These are phyloP conservation scores for Turdus rufiventris DNA, from an alignment of 2,113 vertebrate species.

Conservation along the genomic window DNA sequence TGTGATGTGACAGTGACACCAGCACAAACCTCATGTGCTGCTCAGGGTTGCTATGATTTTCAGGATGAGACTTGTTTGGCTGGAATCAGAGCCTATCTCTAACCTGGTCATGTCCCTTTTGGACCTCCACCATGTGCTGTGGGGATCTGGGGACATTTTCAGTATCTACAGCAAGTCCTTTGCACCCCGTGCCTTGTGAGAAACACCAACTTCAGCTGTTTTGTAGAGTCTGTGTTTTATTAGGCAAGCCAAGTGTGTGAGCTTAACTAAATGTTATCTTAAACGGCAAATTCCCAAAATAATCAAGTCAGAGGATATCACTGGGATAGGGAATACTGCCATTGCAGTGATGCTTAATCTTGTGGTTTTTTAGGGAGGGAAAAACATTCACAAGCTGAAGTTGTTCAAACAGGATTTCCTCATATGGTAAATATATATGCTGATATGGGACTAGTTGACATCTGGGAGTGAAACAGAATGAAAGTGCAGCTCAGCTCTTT, in stretches of 20 bases:
- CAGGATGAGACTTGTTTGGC: background rate
- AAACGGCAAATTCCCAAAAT: background rate
- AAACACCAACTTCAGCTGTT: background rate
- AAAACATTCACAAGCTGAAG: background rate
- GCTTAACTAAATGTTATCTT: background rate
- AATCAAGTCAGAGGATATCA: background rate
- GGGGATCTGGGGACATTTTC: background rate
- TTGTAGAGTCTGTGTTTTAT: background rate
- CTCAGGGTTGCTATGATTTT: background rate
- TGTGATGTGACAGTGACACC: background rate
- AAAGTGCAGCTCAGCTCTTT: constrained; percentile 16
- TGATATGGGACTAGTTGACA: background rate
- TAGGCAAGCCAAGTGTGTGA: background rate
- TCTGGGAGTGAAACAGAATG: background rate
- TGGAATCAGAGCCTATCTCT: fast-evolving
- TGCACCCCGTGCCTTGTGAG: background rate
- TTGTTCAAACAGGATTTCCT: constrained; percentile 1
- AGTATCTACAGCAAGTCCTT: background rate
- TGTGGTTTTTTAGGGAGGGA: background rate
- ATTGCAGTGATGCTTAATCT: background rate
- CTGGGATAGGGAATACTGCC: background rate
- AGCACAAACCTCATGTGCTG: fast-evolving
- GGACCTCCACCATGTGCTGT: fast-evolving
- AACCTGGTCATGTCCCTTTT: fast-evolving
- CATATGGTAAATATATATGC: background rate